Conservation (phyloP, 2,888 invertebrate species). For the Marronus borbonicus region DNA sequence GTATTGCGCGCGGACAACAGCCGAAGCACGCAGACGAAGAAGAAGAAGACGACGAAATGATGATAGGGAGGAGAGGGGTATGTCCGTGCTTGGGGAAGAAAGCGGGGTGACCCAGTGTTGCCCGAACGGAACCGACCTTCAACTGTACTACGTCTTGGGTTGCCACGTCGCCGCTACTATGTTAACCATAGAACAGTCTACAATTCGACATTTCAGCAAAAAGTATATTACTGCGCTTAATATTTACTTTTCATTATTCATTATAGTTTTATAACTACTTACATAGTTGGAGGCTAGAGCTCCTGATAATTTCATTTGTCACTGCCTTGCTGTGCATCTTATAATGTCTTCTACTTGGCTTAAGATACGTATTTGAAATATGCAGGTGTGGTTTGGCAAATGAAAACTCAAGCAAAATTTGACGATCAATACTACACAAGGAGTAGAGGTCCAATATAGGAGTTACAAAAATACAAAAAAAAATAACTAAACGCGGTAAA, state of each 20-base stretch:
- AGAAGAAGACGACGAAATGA: slow-evolving; percentile 26
- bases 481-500: no score
- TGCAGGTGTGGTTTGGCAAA: no score
- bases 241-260: slow-evolving; percentile 19
- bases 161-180: slow-evolving; percentile 29
- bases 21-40: slow-evolving; percentile 27
- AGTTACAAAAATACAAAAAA: no score
- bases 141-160: slow-evolving; percentile 60
- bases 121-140: slow-evolving; percentile 59
- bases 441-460: no score
- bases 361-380: no score
- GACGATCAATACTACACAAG: no score
- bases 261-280: not conserved
- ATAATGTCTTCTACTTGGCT: no score
- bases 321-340: no score
- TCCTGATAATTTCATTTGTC: not conserved
- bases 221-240: slow-evolving; percentile 38
- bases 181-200: slow-evolving; percentile 37
- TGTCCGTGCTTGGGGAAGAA: slow-evolving; percentile 42
- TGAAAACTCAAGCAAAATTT: no score
- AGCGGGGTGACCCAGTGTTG: slow-evolving; percentile 53
- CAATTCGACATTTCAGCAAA: slow-evolving; percentile 45
- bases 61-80: slow-evolving; percentile 28
- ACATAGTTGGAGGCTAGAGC: not conserved
- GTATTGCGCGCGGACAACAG: slow-evolving; percentile 32